A percentile compares a stretch with the other conserved stretches of the same genome.
Evolutionary conservation across 2,888 invertebrate genomes (phyloP).

Genomic region (Meta bourneti): DNA sequence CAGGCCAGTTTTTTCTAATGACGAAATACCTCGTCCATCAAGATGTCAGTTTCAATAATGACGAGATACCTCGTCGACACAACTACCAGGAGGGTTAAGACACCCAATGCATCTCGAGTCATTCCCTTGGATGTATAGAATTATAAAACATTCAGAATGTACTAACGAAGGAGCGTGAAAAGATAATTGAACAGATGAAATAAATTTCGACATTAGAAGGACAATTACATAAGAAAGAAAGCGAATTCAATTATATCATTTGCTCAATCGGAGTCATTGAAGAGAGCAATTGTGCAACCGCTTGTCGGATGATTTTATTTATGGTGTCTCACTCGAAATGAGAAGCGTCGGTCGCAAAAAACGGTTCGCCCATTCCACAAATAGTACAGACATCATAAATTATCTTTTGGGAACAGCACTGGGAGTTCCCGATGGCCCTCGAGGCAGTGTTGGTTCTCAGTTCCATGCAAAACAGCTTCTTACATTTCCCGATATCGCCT

Average conservation of each 20-base stretch:
- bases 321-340: not conserved
- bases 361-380: not conserved
- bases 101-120: too few species aligned
- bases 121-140: not conserved
- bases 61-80: too few species aligned
- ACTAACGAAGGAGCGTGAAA: not conserved
- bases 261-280: not conserved
- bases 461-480: slow-evolving; percentile 38
- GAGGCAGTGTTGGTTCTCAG: slow-evolving; percentile 6
- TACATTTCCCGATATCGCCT: slow-evolving; percentile 58
- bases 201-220: not conserved
- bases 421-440: not conserved
- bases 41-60: too few species aligned
- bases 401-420: not conserved
- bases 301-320: not conserved
- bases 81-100: too few species aligned
- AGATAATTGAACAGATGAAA: not conserved
- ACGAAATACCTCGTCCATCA: too few species aligned
- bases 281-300: not conserved
- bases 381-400: slow-evolving; percentile 13
- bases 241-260: not conserved
- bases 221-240: not conserved
- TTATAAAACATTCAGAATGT: not conserved
- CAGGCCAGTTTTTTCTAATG: too few species aligned
- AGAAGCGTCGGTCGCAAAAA: not conserved